Evolutionary conservation across 2,113 vertebrate species (phyloP).

Genomic region (Corvus cornix): DNA sequence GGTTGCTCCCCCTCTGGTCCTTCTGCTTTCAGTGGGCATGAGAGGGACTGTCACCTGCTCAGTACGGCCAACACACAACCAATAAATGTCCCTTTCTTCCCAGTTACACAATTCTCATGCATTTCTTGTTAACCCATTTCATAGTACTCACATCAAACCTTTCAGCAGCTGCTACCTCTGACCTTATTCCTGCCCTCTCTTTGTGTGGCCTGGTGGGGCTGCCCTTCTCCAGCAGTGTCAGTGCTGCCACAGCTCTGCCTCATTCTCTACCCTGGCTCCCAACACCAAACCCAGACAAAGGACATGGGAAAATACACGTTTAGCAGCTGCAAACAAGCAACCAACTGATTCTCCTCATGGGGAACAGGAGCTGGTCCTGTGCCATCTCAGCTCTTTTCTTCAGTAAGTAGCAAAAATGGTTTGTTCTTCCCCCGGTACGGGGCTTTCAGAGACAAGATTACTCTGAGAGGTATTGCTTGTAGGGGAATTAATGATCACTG

Average conservation of each 20-base stretch:
- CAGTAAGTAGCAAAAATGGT: background rate
- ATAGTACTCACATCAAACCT: constrained; percentile 48
- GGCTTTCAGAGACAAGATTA: background rate
- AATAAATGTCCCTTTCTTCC: constrained; percentile 20
- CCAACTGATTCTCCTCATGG: background rate
- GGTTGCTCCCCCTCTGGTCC: background rate
- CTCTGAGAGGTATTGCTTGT: background rate
- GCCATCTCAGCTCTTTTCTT: background rate
- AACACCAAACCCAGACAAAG: background rate
- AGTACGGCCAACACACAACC: background rate
- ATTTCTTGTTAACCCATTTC: constrained; percentile 44
- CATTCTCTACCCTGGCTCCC: background rate
- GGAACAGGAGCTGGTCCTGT: background rate
- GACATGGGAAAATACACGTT: background rate
- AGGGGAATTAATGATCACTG: background rate
- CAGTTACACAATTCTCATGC: background rate
- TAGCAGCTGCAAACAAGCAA: background rate
- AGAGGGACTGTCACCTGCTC: constrained; percentile 36
- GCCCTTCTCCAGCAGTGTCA: background rate
- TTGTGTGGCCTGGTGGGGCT: background rate
- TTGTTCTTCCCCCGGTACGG: background rate
- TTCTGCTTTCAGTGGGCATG: background rate
- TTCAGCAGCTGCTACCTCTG: background rate
- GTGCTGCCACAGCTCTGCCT: background rate
- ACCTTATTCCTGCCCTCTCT: constrained; percentile 4